Evolutionary conservation across 2,113 vertebrate genomes (phyloP).

Genomic region (Oreochromis niloticus): DNA sequence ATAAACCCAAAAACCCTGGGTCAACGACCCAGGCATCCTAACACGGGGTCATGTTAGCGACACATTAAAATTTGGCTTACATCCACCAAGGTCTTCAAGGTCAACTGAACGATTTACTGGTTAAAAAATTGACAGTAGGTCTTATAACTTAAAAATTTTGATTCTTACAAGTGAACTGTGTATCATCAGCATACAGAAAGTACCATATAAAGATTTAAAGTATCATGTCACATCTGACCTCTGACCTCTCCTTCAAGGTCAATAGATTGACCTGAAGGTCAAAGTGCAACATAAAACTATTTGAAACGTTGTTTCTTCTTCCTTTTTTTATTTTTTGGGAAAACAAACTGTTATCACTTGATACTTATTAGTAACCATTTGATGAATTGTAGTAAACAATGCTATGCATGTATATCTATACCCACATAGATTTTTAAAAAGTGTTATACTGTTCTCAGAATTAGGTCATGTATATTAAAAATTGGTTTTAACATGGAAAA

Average conservation of each 20-base stretch:
- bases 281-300: not conserved
- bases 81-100: not conserved
- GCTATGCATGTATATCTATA: not conserved
- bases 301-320: not conserved
- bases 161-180: not conserved
- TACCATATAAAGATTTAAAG: not conserved
- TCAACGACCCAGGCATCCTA: too few relatives aligned
- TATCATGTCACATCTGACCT: not conserved
- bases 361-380: not conserved
- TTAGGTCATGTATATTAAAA: not conserved
- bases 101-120: not conserved
- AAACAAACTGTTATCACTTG: not conserved
- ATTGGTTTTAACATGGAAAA: not conserved
- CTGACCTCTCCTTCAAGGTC: not conserved
- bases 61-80: not conserved
- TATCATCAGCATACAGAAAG: not conserved
- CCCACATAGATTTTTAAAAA: not conserved
- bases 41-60: not conserved
- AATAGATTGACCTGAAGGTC: not conserved
- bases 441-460: not conserved
- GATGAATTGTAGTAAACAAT: not conserved
- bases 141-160: not conserved
- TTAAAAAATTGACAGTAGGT: not conserved
- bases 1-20: too few relatives aligned
- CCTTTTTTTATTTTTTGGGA: not conserved